These are phyloP conservation scores for Mallateleia sp. DNA, from an alignment of 2,888 invertebrate species.

Conservation along the genomic window DNA sequence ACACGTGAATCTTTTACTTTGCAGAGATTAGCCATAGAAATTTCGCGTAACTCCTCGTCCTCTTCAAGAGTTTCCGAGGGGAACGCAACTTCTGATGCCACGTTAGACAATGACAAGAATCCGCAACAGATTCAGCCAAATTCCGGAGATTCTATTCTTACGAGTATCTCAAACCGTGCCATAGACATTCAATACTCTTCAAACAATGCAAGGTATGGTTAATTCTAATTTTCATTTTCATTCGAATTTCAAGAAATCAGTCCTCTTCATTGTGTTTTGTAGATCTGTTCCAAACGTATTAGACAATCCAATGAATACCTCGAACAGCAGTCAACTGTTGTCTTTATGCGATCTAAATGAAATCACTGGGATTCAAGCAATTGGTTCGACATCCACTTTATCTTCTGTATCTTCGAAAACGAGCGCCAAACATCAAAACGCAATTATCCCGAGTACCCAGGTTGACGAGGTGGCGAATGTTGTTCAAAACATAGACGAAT, in stretches of 20 bases:
- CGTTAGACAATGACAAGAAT: slow-evolving; percentile 76
- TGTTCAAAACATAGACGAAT: slow-evolving; percentile 77
- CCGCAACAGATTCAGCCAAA: slow-evolving; percentile 78
- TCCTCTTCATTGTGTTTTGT: no score
- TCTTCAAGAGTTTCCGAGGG: slow-evolving; percentile 88
- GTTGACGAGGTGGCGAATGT: slow-evolving; percentile 69
- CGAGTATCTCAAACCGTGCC: slow-evolving; percentile 80
- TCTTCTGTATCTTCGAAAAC: slow-evolving; percentile 85
- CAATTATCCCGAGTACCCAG: slow-evolving; percentile 57
- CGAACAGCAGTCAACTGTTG: slow-evolving; percentile 81
- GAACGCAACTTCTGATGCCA: slow-evolving; percentile 77
- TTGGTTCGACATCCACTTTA: slow-evolving; percentile 84
- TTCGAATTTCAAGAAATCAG: no score
- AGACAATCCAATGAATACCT: slow-evolving; percentile 53
- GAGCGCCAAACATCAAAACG: slow-evolving; percentile 81
- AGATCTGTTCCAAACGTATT: slow-evolving; percentile 54
- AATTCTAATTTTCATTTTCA: slow-evolving; percentile 18
- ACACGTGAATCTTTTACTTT: no score
- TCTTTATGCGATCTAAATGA: slow-evolving; percentile 84
- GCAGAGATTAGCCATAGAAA: slow-evolving; percentile 92
- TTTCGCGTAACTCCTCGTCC: slow-evolving; percentile 92
- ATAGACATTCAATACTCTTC: slow-evolving; percentile 80
- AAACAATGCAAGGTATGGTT: slow-evolving; percentile 81
- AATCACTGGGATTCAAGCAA: slow-evolving; percentile 80
- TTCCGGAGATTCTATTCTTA: slow-evolving; percentile 80